Evolutionary conservation across 2,113 vertebrate species (phyloP).

Genomic region (human): GRCh38 chr7:104761501-104762000

Average conservation of each 20-base stretch:
- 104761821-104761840: background rate
- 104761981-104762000: background rate
- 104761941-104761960: constrained; percentile 8
- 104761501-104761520: no score
- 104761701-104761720: background rate
- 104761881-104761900: background rate
- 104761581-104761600: background rate
- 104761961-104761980: background rate
- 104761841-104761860: background rate
- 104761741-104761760: constrained; percentile 18
- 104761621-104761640: constrained; percentile 4
- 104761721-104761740: background rate
- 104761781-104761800: background rate
- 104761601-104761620: background rate
- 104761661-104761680: constrained; percentile 1
- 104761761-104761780: background rate
- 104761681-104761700: constrained; percentile 15
- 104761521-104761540: background rate
- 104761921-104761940: constrained; percentile 2
- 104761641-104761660: background rate
- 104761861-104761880: background rate
- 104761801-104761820: background rate
- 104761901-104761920: background rate
- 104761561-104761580: background rate
- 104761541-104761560: background rate